Conservation (phyloP, 2,797 vertebrate genomes). For the Sternotherus odoratus region DNA sequence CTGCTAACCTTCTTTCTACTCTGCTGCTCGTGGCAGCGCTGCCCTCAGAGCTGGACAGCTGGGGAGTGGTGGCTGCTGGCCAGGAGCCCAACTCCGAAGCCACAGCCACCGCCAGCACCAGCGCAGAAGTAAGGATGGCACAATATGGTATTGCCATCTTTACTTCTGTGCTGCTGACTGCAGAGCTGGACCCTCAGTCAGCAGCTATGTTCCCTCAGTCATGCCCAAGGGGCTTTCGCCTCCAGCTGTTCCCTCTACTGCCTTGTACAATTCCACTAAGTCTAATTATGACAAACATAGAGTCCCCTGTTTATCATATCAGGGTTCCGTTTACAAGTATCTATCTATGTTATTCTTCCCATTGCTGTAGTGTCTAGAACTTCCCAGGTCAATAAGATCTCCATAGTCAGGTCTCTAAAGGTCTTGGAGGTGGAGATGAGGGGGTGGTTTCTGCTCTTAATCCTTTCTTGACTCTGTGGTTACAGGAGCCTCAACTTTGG, state of each 20-base stretch:
- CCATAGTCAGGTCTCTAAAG: not conserved
- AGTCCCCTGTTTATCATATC: fast-evolving
- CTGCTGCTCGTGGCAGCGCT: no score
- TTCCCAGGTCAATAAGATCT: not conserved
- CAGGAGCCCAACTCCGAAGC: no score
- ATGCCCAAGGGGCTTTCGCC: not conserved
- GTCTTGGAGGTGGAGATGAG: not conserved
- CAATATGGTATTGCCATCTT: no score
- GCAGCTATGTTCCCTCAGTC: not conserved
- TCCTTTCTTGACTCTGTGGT: not conserved
- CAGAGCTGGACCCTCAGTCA: no score
- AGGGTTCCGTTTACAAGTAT: not conserved
- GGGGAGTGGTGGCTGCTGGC: no score
- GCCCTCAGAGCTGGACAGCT: no score
- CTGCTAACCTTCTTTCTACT: no score
- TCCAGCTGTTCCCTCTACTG: not conserved
- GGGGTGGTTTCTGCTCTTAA: not conserved
- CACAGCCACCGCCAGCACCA: no score
- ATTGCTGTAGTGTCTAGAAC: not conserved
- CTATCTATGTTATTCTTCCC: not conserved
- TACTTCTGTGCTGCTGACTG: no score
- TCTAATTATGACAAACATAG: not conserved
- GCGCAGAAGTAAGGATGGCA: no score
- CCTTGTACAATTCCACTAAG: not conserved
- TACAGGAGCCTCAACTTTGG: not conserved